Base-by-base conservation (phyloP, 2,888 invertebrate species). In the Trimorus sp. region DNA sequence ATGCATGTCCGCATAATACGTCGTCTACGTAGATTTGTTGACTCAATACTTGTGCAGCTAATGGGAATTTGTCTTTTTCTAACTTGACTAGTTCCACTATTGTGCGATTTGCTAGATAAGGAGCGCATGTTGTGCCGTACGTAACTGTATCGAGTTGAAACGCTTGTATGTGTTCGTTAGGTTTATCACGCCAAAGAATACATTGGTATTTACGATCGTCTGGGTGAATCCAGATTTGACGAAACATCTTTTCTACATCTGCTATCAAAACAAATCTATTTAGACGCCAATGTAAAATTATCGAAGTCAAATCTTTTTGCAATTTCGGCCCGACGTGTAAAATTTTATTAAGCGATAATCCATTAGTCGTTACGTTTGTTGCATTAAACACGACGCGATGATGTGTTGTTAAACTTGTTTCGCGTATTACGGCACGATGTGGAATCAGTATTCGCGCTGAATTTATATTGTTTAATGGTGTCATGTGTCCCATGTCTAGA, bases 21-120 rank as follows among this genome's bases (percentile, higher is more conserved):
- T 66, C 65, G 26, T 66, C 65, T 0, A 66, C 53, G 38, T 66
- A 66, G 5, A 53, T 66, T 5, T 63, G 3, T 8, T 49, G 0
- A n/a, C 37, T 11, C 8, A 63, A 7, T 1, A 49, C 16, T 2
- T 36, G 9, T 2, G 36, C 26, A 7, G 37, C 56, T 11, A 3
- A 6, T 26, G 9, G 56, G 12, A 12, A 56, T 11, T 5, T 1
- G 26, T 56, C 11, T 9, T n/a, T 9, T 26, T 56, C 56, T 7
- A 1, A 11, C 26, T 9, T 4, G 6, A 7, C 51, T 7, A 51
- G 14, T 16, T 51, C 51, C 5, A 7, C 15, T 5, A 51, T 1
- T 6, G 15, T 7, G 16, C 51, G 51, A 14, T 15, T 51, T 4
- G 56, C 8, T 11, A 56, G 12, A 26, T 36, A 56, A 2, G 56